Evolutionary conservation across 2,888 invertebrate species (phyloP).

Genomic region (Actias luna): DNA sequence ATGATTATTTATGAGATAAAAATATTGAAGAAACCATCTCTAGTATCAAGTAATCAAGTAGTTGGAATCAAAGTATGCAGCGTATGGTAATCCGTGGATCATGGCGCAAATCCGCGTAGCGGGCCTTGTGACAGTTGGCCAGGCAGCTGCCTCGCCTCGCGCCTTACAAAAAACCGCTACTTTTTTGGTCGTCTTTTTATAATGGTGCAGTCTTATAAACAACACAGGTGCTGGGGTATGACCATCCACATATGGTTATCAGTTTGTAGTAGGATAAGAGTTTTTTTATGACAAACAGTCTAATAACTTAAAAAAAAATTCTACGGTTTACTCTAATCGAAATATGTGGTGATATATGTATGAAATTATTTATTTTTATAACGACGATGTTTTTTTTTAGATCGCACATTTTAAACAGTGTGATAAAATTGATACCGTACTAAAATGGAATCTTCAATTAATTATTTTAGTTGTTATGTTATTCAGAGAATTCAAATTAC

Average conservation of each 20-base stretch:
- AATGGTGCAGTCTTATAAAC: slow-evolving; percentile 77
- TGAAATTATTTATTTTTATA: neutral
- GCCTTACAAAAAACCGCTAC: slow-evolving; percentile 76
- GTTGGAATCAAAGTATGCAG: slow-evolving; percentile 57
- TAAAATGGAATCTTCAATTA: neutral
- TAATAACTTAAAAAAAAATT: slow-evolving; percentile 33
- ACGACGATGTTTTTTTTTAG: too few species aligned
- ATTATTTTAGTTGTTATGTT: neutral
- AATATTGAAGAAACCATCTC: slow-evolving; percentile 22
- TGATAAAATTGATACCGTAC: neutral
- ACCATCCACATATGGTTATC: slow-evolving; percentile 78
- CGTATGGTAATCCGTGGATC: slow-evolving; percentile 61
- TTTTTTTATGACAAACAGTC: slow-evolving; percentile 60
- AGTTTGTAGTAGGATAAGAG: slow-evolving; percentile 58
- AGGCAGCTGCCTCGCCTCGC: slow-evolving; percentile 75
- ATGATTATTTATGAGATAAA: neutral
- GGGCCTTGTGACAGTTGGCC: slow-evolving; percentile 73
- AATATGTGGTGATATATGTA: neutral
- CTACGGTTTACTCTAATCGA: neutral
- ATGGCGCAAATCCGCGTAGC: slow-evolving; percentile 66
- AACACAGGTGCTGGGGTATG: slow-evolving; percentile 79
- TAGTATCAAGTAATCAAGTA: slow-evolving; percentile 51
- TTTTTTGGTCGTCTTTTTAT: slow-evolving; percentile 78
- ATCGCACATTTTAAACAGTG: neutral
- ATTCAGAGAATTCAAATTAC: too few species aligned